Percentiles rank a stretch among this genome's conserved stretches.
Evolutionary conservation across 2,797 vertebrate genomes (phyloP).

Genomic region (Danio kyathit): DNA sequence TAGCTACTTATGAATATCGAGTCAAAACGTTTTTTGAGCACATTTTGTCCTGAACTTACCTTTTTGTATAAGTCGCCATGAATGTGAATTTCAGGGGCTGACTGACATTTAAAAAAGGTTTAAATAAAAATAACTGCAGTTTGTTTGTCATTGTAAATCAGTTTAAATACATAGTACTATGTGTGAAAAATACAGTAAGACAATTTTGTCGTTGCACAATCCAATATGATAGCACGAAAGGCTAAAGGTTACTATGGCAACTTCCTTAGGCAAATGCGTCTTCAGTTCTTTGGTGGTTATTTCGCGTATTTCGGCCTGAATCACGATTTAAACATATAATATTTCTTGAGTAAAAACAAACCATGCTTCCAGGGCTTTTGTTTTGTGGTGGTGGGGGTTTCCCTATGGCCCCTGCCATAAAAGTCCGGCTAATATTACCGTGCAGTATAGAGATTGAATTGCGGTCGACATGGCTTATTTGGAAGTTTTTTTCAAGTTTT

Average conservation of each 20-base stretch:
- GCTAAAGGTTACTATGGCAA: constrained; percentile 8
- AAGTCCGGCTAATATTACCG: constrained; percentile 20
- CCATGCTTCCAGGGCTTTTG: neutral
- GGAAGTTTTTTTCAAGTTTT: constrained; percentile 64
- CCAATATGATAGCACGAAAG: neutral
- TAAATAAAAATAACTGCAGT: too few relatives aligned
- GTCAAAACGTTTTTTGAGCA: too few relatives aligned
- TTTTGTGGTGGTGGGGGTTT: neutral
- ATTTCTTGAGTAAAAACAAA: neutral
- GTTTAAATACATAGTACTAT: too few relatives aligned
- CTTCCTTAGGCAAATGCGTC: neutral
- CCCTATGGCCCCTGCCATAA: neutral
- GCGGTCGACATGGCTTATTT: constrained; percentile 28
- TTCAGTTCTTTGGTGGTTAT: neutral
- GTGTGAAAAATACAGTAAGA: neutral
- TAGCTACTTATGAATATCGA: too few relatives aligned
- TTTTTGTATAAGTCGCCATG: too few relatives aligned
- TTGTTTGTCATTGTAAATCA: too few relatives aligned
- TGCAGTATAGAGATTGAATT: neutral
- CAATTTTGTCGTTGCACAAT: neutral
- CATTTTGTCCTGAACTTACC: too few relatives aligned
- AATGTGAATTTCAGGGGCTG: too few relatives aligned
- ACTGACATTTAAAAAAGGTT: too few relatives aligned
- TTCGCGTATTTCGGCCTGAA: neutral
- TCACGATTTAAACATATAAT: neutral